A percentile compares a stretch with the other conserved stretches of the same genome.
Conservation (phyloP, 1,140 invertebrate genomes). For the Drosophila truncata region DNA sequence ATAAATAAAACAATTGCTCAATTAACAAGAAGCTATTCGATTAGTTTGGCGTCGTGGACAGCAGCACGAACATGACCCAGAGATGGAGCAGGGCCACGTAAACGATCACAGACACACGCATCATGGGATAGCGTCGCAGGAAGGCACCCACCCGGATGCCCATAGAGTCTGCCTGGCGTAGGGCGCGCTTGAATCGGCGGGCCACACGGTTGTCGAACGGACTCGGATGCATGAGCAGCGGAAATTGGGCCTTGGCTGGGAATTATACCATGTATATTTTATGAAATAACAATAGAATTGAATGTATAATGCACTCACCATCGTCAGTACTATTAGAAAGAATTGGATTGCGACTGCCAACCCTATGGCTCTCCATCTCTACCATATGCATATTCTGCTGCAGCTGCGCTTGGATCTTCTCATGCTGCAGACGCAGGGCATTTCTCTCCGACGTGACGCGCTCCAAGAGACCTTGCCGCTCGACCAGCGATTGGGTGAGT, state of each 20-base stretch:
- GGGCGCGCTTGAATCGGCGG: conserved; percentile 92
- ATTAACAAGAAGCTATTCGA: conserved; percentile 23
- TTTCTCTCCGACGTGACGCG: conserved; percentile 92
- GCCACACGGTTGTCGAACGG: conserved; percentile 92
- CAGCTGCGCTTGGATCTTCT: conserved; percentile 90
- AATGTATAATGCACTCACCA: conserved; percentile 62
- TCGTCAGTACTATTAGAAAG: conserved; percentile 89
- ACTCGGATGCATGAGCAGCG: conserved; percentile 90
- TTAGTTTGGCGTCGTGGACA: conserved; percentile 79
- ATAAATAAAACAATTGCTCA: conserved; percentile 68
- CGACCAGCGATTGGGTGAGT: conserved; percentile 92
- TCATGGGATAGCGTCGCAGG: conserved; percentile 92
- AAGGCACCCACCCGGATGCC: conserved; percentile 92
- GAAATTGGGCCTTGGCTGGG: conserved; percentile 88
- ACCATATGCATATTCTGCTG: conserved; percentile 55
- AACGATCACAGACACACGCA: conserved; percentile 91
- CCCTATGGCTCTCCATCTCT: conserved; percentile 59
- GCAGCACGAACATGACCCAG: conserved; percentile 83
- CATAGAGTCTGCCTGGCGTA: conserved; percentile 90
- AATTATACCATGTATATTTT: not conserved
- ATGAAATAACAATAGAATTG: not conserved
- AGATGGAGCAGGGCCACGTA: conserved; percentile 86
- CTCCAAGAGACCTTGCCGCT: conserved; percentile 92
- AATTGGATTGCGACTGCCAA: conserved; percentile 68
- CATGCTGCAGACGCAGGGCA: conserved; percentile 91